These are phyloP conservation scores for Elaphurus davidianus DNA, from an alignment of 2,113 vertebrate species.

Conservation along the genomic window DNA sequence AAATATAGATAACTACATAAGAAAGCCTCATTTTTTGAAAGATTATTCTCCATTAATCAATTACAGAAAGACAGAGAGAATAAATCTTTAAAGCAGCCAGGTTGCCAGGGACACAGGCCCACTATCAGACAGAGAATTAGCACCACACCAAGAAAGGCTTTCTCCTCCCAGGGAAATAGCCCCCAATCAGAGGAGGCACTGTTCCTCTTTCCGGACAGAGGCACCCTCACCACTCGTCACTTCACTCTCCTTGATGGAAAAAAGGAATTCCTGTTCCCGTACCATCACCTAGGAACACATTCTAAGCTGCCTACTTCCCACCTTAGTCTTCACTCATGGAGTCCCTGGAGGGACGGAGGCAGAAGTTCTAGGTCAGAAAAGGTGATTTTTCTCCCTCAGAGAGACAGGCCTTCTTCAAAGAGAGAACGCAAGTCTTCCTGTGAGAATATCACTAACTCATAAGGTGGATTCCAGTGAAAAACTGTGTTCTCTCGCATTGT, in stretches of 20 bases:
- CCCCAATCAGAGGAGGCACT: background rate
- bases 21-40: slow-evolving; percentile 11
- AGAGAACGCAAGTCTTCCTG: slow-evolving; percentile 7
- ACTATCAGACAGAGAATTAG: background rate
- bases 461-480: background rate
- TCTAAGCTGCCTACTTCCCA: background rate
- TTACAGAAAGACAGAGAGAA: background rate
- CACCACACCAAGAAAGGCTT: background rate
- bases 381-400: background rate
- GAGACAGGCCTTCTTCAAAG: slow-evolving; percentile 11
- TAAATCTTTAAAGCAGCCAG: background rate
- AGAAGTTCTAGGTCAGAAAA: slow-evolving; percentile 12
- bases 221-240: background rate
- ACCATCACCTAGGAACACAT: background rate
- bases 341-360: background rate
- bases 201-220: background rate
- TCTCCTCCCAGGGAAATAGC: background rate
- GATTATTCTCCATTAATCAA: background rate
- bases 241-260: background rate
- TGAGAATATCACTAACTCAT: slow-evolving; percentile 15
- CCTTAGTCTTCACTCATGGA: background rate
- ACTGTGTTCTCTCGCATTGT: background rate
- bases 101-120: background rate
- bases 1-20: slow-evolving; percentile 7
- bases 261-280: background rate